Base-by-base conservation (phyloP, 2,888 invertebrate species). In the Acanthosepion esculentum region DNA sequence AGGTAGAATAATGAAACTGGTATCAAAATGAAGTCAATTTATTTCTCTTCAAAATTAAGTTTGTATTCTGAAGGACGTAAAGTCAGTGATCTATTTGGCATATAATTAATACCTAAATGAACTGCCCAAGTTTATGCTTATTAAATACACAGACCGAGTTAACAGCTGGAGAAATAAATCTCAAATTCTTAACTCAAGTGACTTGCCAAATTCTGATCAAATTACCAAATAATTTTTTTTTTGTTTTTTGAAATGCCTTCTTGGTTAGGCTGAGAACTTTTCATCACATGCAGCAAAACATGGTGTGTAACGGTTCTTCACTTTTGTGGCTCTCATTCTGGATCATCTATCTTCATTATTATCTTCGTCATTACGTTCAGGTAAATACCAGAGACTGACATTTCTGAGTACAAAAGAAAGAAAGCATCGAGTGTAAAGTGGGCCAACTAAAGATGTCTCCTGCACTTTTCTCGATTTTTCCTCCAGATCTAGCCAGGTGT, bases 401-500 rank as follows among this genome's bases (percentile, higher is more conserved):
- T 78, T 78, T 78, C 78, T 33, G 78, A n/a, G n/a, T 10, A 12
- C 18, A 78, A 78, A 78, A 78, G 78, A 78, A 78, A 15, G 12
- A n/a, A n/a, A 78, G 15, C 15, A 78, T 1, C 0, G n/a, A 78
- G 78, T 78, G n/a, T 33, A 33, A 78, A 78, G n/a, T 78, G 33
- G 78, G n/a, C 78, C n/a, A 78, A 12, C n/a, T n/a, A n/a, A 78
- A 78, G 0, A 78, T 78, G n/a, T 78, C n/a, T 78, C 12, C 78
- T n/a, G 12, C 78, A 33, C n/a, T 78, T n/a, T 78, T 23, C 10
- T 33, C 33, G 8, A 15, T 78, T 78, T 78, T 78, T 18, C 78
- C n/a, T 78, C 78, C 78, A 78, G 78, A 78, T 78, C 78, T n/a
- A n/a, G 78, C 78, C 78, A 78, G n/a, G 78, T 78, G 78, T 78